A percentile compares a stretch with the other conserved stretches of the same genome.
Conservation (phyloP, 2,888 invertebrate species). For the Anagyrus pseudococci region DNA sequence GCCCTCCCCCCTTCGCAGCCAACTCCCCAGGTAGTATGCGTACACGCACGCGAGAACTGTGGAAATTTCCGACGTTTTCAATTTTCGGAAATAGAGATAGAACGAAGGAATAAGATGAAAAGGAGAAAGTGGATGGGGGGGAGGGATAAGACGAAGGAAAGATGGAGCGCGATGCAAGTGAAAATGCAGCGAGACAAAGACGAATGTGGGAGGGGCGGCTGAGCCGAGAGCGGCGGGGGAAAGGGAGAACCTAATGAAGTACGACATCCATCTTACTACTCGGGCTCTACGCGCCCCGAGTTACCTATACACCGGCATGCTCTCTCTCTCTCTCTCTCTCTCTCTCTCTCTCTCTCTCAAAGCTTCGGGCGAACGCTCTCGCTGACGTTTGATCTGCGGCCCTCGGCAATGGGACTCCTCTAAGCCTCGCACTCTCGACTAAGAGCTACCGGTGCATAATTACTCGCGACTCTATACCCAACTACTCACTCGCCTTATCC, state of each 20-base stretch:
- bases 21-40: too few relatives aligned
- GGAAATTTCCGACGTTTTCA: not conserved
- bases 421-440: not conserved
- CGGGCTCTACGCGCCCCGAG: conserved; percentile 17
- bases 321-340: not conserved
- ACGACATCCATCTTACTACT: conserved; percentile 52
- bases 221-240: too few relatives aligned
- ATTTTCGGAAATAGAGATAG: not conserved
- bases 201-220: conserved; percentile 29
- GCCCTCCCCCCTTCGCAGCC: too few relatives aligned
- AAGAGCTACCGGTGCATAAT: too few relatives aligned
- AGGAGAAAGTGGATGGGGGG: not conserved
- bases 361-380: not conserved
- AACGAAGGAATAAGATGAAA: not conserved
- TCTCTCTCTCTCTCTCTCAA: not conserved
- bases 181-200: conserved; percentile 33
- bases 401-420: not conserved
- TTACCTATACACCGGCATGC: not conserved
- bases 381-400: conserved; percentile 13
- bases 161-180: not conserved
- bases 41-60: not conserved
- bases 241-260: conserved; percentile 48
- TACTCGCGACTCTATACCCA: too few relatives aligned
- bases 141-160: not conserved
- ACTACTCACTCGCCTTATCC: too few relatives aligned